A percentile compares a stretch with the other conserved stretches of the same genome.
Evolutionary conservation across 2,888 invertebrate genomes (phyloP).

Genomic region (Drosophila colorata): DNA sequence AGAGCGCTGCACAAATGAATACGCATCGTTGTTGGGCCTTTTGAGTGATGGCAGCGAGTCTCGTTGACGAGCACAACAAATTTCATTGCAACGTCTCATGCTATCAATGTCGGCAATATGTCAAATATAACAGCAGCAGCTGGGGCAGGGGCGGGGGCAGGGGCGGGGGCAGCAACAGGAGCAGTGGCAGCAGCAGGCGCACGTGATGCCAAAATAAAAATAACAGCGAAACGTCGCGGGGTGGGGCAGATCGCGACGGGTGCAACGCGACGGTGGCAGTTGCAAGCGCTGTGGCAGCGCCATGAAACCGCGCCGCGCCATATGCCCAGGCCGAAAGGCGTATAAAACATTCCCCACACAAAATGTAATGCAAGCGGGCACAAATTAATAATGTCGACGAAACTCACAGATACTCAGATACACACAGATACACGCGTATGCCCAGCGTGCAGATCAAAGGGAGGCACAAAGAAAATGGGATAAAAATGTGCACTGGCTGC

Average conservation of each 20-base stretch:
- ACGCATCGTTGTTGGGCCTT: constrained; percentile 34
- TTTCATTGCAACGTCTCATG: constrained; percentile 77
- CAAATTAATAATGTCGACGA: constrained; percentile 75
- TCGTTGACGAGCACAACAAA: constrained; percentile 78
- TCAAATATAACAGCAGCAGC: constrained; percentile 60
- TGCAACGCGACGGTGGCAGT: constrained; percentile 33
- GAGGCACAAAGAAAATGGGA: constrained; percentile 3
- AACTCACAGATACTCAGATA: constrained; percentile 7
- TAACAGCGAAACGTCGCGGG: constrained; percentile 34
- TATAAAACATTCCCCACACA: constrained; percentile 61
- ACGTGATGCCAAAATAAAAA: constrained; percentile 71
- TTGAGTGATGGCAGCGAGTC: constrained; percentile 64
- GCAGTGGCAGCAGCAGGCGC: constrained; percentile 32
- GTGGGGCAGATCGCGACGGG: constrained; percentile 33
- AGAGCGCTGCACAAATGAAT: constrained; percentile 24
- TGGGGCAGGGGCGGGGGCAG: constrained; percentile 34
- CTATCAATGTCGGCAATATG: constrained; percentile 78
- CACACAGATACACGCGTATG: constrained; percentile 21
- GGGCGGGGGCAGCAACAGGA: constrained; percentile 35
- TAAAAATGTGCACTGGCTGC: constrained; percentile 9
- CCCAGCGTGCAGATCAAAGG: constrained; percentile 60
- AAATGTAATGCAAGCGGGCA: constrained; percentile 60
- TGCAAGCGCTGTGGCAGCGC: constrained; percentile 15
- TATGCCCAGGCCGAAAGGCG: constrained; percentile 45
- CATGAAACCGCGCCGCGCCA: constrained; percentile 44